Evolutionary conservation across 2,888 invertebrate genomes (phyloP).

Genomic region (Linnaemya vulpina): DNA sequence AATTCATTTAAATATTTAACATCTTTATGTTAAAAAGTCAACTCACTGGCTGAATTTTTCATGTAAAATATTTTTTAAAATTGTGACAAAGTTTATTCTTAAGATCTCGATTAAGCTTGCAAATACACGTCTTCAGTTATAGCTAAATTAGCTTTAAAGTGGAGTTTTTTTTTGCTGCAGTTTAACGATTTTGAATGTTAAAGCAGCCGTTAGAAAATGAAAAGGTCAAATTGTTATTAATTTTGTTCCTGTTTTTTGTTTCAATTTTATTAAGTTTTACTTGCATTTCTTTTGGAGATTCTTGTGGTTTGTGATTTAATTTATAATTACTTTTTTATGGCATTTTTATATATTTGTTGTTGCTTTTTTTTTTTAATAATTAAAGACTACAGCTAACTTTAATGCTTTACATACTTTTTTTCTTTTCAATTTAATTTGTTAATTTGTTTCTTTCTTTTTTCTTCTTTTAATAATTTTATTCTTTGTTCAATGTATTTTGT

Average conservation of each 20-base stretch:
- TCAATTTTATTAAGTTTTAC: background rate
- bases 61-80: too few species aligned
- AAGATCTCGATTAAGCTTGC: too few species aligned
- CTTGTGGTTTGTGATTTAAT: conserved; percentile 1
- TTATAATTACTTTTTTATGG: conserved; percentile 24
- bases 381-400: conserved; percentile 62
- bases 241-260: background rate
- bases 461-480: conserved; percentile 29
- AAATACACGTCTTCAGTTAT: too few species aligned
- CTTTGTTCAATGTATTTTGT: conserved; percentile 54
- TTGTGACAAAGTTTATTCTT: too few species aligned
- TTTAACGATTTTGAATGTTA: conserved; percentile 2
- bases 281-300: conserved; percentile 1
- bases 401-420: conserved; percentile 62
- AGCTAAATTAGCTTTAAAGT: too few species aligned
- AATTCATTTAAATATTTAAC: too few species aligned
- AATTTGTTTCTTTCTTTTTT: conserved; percentile 44
- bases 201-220: background rate
- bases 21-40: too few species aligned
- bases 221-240: background rate
- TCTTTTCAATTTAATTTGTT: conserved; percentile 49
- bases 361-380: conserved; percentile 52
- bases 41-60: too few species aligned
- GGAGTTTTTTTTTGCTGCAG: too few species aligned
- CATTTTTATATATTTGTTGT: conserved; percentile 32